These are phyloP conservation scores for Phyllostomus discolor DNA, from an alignment of 2,113 vertebrate genomes.

Conservation along the genomic window DNA sequence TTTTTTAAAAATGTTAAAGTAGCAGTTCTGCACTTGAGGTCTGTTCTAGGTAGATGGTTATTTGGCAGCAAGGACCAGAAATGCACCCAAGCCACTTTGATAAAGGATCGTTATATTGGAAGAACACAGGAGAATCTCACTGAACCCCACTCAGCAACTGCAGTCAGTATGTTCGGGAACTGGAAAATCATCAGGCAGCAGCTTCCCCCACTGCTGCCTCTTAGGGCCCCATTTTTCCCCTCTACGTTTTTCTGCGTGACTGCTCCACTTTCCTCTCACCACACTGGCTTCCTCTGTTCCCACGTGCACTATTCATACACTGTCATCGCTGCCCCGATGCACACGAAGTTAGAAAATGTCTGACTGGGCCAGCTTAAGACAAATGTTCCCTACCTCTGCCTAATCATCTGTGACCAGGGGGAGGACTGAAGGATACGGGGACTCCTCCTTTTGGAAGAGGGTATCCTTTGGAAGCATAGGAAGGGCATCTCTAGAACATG, in stretches of 20 bases:
- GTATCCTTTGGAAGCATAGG: neutral
- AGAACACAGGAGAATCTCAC: neutral
- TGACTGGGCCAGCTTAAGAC: neutral
- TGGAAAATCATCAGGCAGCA: neutral
- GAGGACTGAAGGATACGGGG: neutral
- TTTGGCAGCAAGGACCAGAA: neutral
- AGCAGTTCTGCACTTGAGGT: neutral
- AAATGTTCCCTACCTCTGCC: neutral
- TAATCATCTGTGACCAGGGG: neutral
- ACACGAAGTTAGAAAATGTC: neutral
- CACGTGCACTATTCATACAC: neutral
- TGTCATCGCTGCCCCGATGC: neutral
- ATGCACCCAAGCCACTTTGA: neutral
- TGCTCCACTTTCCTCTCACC: neutral
- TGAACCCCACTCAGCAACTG: neutral
- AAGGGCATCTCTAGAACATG: neutral
- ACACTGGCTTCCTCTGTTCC: neutral
- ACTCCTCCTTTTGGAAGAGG: neutral
- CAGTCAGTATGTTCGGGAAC: neutral
- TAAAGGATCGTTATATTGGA: neutral
- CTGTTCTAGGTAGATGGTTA: neutral
- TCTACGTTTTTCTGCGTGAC: neutral
- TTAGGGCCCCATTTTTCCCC: neutral
- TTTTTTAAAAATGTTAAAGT: neutral
- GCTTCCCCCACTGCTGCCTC: neutral